phyloP scores from a whole-genome alignment of 2,888 invertebrate species.

The Scaeva pyrastri region DNA sequence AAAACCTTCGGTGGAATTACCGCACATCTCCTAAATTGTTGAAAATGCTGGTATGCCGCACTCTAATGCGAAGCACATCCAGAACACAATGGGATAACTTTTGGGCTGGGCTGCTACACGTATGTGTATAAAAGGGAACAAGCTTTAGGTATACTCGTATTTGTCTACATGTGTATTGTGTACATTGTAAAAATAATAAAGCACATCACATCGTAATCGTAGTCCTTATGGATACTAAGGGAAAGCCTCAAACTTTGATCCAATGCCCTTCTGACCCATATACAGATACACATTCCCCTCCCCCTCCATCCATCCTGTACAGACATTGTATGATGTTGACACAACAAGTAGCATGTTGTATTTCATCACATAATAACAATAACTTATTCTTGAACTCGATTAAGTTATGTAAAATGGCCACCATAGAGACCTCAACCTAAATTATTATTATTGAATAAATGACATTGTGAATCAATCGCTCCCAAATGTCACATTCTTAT shows the following conservation, averaged over 20 bases:
- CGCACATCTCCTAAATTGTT: conserved; percentile 28
- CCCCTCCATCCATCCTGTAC: background rate
- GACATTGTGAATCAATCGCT: conserved; percentile 54
- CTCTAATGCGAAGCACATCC: conserved; percentile 30
- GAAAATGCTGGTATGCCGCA: conserved; percentile 16
- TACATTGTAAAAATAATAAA: background rate
- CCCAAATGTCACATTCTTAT: conserved; percentile 54
- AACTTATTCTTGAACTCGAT: conserved; percentile 31
- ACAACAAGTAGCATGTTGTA: conserved; percentile 30
- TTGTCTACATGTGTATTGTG: background rate
- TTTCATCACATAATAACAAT: conserved; percentile 31
- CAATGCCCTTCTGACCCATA: conserved; percentile 35
- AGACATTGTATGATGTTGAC: background rate
- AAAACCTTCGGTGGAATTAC: conserved; percentile 40
- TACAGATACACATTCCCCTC: no score
- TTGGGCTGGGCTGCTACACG: background rate
- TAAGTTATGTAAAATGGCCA: conserved; percentile 20
- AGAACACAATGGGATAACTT: conserved; percentile 11
- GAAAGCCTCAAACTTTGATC: conserved; percentile 3
- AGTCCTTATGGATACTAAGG: background rate
- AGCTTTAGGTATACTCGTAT: background rate
- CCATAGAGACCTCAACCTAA: conserved; percentile 4
- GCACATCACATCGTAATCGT: background rate
- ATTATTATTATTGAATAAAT: conserved; percentile 11
- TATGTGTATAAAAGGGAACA: conserved; percentile 9